A percentile compares a stretch with the other conserved stretches of the same genome.
Conservation (phyloP, 2,113 vertebrate genomes). For the Plestiodon gilberti region DNA sequence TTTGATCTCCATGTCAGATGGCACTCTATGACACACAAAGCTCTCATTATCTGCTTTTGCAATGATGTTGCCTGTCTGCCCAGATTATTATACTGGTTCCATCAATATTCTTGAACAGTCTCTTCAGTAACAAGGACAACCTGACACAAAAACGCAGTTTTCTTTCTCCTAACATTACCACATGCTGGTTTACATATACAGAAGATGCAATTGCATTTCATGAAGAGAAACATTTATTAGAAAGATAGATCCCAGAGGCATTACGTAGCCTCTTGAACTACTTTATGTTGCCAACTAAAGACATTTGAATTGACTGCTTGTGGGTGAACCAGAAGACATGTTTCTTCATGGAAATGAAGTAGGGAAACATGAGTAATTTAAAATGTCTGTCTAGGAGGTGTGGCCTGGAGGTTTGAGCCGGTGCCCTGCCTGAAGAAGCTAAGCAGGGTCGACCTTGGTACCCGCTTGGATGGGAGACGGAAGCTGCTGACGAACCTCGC, state of each 20-base stretch:
- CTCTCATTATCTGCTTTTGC: rapidly evolving
- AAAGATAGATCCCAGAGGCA: background rate
- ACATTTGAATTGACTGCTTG: background rate
- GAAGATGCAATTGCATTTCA: background rate
- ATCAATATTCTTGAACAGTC: background rate
- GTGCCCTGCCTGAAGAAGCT: too few relatives aligned
- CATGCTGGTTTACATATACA: background rate
- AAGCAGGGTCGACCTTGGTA: too few relatives aligned
- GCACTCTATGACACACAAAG: background rate
- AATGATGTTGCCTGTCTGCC: background rate
- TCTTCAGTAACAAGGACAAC: background rate
- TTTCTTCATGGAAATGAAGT: background rate
- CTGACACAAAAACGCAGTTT: background rate
- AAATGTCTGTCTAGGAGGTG: background rate
- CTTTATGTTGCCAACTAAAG: background rate
- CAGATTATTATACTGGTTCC: background rate
- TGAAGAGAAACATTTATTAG: background rate
- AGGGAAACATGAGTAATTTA: background rate
- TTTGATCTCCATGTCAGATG: background rate
- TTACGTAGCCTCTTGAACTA: background rate
- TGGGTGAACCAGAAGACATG: background rate
- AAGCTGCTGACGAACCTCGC: too few relatives aligned
- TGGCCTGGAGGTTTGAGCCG: too few relatives aligned
- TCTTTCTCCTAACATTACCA: background rate
- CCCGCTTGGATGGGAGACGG: too few relatives aligned